Evolutionary conservation across 2,113 vertebrate species (phyloP).

Genomic region (Sardina pilchardus): DNA sequence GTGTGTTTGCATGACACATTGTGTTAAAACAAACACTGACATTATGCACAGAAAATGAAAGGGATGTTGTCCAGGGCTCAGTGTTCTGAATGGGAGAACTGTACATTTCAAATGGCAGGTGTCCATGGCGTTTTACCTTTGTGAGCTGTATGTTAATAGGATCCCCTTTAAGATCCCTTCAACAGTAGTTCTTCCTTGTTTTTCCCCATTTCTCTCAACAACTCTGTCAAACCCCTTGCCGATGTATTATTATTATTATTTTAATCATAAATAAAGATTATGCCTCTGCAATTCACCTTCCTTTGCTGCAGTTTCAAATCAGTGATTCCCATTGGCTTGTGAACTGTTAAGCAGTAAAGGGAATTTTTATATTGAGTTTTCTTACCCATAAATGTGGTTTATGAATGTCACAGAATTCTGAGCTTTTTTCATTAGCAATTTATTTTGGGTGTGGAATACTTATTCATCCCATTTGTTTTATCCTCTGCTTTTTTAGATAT

Average conservation of each 20-base stretch:
- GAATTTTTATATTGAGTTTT: neutral
- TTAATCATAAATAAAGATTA: neutral
- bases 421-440: neutral
- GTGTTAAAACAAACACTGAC: neutral
- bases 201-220: neutral
- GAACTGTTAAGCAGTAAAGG: neutral
- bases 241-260: neutral
- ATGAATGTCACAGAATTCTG: neutral
- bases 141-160: neutral
- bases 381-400: conserved; percentile 12
- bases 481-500: neutral
- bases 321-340: neutral
- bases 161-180: neutral
- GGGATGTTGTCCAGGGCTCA: neutral
- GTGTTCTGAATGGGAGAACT: neutral
- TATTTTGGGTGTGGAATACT: neutral
- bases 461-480: neutral
- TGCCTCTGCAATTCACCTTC: neutral
- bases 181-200: neutral
- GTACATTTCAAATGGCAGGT: neutral
- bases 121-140: neutral
- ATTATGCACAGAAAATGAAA: neutral
- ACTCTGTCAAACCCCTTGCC: neutral
- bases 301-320: neutral
- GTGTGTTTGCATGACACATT: neutral